Conservation (phyloP, 2,888 invertebrate species). For the Rapana venosa region DNA sequence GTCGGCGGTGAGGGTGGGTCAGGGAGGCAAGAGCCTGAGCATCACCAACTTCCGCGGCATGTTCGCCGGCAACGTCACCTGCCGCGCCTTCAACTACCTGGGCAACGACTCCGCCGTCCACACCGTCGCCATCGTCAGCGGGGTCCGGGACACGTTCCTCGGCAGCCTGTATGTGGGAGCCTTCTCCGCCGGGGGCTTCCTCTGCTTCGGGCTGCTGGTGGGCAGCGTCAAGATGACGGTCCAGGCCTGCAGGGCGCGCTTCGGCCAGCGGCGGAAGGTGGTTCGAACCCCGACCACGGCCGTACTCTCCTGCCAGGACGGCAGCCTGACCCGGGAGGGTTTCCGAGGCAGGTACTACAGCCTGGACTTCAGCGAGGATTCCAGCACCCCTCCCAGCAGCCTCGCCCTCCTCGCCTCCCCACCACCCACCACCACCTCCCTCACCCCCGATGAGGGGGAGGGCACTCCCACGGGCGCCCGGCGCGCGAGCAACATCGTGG, state of each 20-base stretch:
- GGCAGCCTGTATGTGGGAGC: conserved; percentile 62
- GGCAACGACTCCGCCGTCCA: conserved; percentile 59
- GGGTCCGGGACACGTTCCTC: conserved; percentile 35
- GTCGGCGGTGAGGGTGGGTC: conserved; percentile 51
- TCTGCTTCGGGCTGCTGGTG: conserved; percentile 62
- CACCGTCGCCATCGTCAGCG: conserved; percentile 52
- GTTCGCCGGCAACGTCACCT: conserved; percentile 67
- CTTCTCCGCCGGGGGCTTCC: conserved; percentile 52
- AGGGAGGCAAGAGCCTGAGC: conserved; percentile 40
- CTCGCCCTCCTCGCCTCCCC: conserved; percentile 49
- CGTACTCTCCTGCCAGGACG: conserved; percentile 38
- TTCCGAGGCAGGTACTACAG: conserved; percentile 49
- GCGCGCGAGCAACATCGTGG: conserved; percentile 61
- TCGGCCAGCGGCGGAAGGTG: conserved; percentile 33
- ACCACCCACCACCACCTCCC: not conserved
- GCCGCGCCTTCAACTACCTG: conserved; percentile 62
- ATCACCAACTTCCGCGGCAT: conserved; percentile 61
- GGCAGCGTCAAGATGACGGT: conserved; percentile 59
- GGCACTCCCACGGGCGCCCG: conserved; percentile 46
- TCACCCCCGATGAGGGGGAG: conserved; percentile 55
- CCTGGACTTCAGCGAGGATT: conserved; percentile 47
- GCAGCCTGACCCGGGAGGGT: conserved; percentile 27
- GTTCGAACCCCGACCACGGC: conserved; percentile 15
- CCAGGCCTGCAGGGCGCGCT: conserved; percentile 32
- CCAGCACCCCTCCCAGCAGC: conserved; percentile 59